A percentile compares a stretch with the other conserved stretches of the same genome.
Evolutionary conservation across 2,797 vertebrate genomes (phyloP).

Genomic region (Myripristis murdjan): DNA sequence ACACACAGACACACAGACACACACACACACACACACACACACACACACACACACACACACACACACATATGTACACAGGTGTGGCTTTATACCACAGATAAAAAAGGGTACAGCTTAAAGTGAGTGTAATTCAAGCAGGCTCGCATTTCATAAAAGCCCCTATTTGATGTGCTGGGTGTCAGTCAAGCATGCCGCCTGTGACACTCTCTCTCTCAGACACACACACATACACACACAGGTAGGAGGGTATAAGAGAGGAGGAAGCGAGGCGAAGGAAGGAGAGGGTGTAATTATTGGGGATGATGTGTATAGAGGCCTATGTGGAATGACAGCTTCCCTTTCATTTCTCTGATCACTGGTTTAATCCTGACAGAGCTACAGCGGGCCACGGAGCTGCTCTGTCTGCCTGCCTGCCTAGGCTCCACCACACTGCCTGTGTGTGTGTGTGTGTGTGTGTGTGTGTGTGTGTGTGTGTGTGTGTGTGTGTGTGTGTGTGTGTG

Average conservation of each 20-base stretch:
- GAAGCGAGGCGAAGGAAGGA: constrained; percentile 71
- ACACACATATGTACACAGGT: constrained; percentile 41
- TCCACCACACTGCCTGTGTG: constrained; percentile 24
- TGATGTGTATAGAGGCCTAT: constrained; percentile 80
- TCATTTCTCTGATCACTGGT: constrained; percentile 85
- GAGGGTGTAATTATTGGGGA: constrained; percentile 83
- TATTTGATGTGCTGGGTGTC: constrained; percentile 75
- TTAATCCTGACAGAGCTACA: constrained; percentile 84
- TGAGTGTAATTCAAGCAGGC: constrained; percentile 73
- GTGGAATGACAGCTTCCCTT: constrained; percentile 81
- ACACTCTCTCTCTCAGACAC: constrained; percentile 30
- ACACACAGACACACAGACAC: neutral
- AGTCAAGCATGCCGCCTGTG: constrained; percentile 64
- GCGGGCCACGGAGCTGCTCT: constrained; percentile 66
- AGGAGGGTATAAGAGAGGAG: constrained; percentile 56
- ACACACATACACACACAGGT: constrained; percentile 44
- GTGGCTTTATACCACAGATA: constrained; percentile 48
- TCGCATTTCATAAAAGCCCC: constrained; percentile 76
- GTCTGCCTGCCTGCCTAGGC: constrained; percentile 46
- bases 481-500: too few relatives aligned
- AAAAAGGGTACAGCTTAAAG: constrained; percentile 49
- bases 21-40: constrained; percentile 4
- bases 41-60: constrained; percentile 9
- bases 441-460: constrained; percentile 1
- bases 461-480: constrained; percentile 26